These are phyloP conservation scores for Monopis laevigella DNA, from an alignment of 2,888 invertebrate genomes.

Conservation along the genomic window DNA sequence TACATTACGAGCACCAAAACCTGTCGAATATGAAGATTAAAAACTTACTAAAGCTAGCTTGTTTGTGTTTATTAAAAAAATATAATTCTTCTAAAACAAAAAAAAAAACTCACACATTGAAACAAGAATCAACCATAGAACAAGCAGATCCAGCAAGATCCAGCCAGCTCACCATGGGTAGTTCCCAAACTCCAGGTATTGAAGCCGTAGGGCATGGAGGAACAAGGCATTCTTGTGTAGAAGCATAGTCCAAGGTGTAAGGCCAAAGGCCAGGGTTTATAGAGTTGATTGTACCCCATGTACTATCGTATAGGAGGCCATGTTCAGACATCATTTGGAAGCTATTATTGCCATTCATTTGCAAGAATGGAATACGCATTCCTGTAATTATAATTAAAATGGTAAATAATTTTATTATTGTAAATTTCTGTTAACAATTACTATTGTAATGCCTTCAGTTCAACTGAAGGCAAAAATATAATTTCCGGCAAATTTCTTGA, in stretches of 20 bases:
- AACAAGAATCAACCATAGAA: constrained; percentile 66
- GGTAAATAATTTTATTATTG: too few species aligned
- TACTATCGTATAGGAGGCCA: constrained; percentile 68
- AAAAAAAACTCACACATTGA: constrained; percentile 39
- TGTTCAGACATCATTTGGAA: constrained; percentile 62
- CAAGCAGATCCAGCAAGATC: constrained; percentile 56
- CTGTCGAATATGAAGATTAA: too few species aligned
- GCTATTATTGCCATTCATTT: constrained; percentile 64
- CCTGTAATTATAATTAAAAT: too few species aligned
- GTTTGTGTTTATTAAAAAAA: too few species aligned
- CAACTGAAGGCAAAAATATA: too few species aligned
- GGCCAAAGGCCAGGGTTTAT: constrained; percentile 68
- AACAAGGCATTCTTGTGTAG: constrained; percentile 64
- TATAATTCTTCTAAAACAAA: too few species aligned
- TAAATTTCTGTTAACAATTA: too few species aligned
- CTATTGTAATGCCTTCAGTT: too few species aligned
- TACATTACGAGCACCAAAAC: too few species aligned
- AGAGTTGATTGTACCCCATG: constrained; percentile 62
- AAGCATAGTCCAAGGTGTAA: constrained; percentile 71
- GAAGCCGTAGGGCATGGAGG: constrained; percentile 66
- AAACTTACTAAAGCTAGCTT: too few species aligned
- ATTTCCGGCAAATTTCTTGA: too few species aligned
- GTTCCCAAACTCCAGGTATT: constrained; percentile 71
- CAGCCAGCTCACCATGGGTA: constrained; percentile 69
- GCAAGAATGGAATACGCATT: constrained; percentile 65